Conservation (phyloP, 1,140 invertebrate species). For the Anoplolepis gracilipes region DNA sequence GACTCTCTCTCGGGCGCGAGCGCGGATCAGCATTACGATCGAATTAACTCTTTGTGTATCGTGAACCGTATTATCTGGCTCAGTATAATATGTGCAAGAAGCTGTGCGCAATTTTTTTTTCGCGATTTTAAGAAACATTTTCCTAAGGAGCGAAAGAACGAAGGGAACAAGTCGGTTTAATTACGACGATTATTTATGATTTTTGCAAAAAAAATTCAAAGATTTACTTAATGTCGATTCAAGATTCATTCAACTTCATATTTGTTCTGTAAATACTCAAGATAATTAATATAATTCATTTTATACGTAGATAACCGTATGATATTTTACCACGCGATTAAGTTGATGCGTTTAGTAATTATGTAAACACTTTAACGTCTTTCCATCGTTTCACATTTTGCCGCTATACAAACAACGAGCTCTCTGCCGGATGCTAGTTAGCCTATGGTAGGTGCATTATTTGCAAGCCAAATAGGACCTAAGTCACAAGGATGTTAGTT, state of each 20-base stretch:
- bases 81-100: background rate
- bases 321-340: slow-evolving; percentile 16
- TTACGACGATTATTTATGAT: background rate
- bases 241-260: background rate
- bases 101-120: slow-evolving; percentile 11
- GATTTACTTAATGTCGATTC: background rate
- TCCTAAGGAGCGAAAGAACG: slow-evolving; percentile 8
- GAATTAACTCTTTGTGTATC: slow-evolving; percentile 57
- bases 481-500: slow-evolving; percentile 72
- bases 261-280: background rate
- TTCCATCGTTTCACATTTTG: slow-evolving; percentile 20
- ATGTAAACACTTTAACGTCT: slow-evolving; percentile 17
- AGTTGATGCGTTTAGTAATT: slow-evolving; percentile 7
- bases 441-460: slow-evolving; percentile 60
- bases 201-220: background rate
- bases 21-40: slow-evolving; percentile 52
- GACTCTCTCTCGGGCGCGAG: slow-evolving; percentile 52
- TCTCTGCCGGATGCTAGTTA: background rate
- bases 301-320: background rate
- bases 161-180: no score
- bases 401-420: slow-evolving; percentile 22
- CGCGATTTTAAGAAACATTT: slow-evolving; percentile 10
- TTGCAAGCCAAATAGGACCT: slow-evolving; percentile 80
- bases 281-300: background rate
- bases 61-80: slow-evolving; percentile 27